Evolutionary conservation across 2,113 vertebrate genomes (phyloP).

Genomic region (Hydrochoerus hydrochaeris): DNA sequence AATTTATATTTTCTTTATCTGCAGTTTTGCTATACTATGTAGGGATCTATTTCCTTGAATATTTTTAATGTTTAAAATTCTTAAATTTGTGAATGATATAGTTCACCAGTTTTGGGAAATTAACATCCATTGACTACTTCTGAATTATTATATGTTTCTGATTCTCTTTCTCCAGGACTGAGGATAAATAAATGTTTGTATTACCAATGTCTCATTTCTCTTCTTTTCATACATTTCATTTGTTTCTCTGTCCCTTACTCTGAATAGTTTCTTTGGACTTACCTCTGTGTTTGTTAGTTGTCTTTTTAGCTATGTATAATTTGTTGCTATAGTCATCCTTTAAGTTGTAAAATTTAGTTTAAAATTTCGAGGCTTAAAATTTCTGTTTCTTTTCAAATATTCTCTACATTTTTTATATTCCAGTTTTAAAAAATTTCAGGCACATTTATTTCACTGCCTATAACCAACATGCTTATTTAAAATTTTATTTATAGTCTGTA

Average conservation of each 20-base stretch:
- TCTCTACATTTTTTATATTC: not conserved
- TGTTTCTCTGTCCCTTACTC: not conserved
- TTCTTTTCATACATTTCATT: not conserved
- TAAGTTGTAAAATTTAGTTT: not conserved
- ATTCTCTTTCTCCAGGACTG: not conserved
- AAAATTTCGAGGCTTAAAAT: slow-evolving; percentile 6
- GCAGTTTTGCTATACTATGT: not conserved
- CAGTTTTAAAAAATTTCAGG: slow-evolving; percentile 16
- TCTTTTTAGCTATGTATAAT: not conserved
- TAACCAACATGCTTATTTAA: not conserved
- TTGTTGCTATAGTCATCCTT: not conserved
- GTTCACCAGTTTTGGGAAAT: slow-evolving; percentile 27
- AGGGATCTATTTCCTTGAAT: not conserved
- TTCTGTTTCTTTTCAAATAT: slow-evolving; percentile 17
- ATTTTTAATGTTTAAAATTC: not conserved
- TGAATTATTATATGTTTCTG: not conserved
- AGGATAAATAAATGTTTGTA: not conserved
- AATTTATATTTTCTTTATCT: not conserved
- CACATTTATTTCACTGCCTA: not conserved
- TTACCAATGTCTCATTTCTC: not conserved
- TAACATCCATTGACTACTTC: not conserved
- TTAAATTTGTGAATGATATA: not conserved
- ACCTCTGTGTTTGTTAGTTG: not conserved
- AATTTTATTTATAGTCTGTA: not conserved
- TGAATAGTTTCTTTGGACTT: not conserved